Percentiles rank a stretch among this genome's conserved stretches.
Conservation (phyloP, 2,888 invertebrate species). For the Eupithecia subumbrata region DNA sequence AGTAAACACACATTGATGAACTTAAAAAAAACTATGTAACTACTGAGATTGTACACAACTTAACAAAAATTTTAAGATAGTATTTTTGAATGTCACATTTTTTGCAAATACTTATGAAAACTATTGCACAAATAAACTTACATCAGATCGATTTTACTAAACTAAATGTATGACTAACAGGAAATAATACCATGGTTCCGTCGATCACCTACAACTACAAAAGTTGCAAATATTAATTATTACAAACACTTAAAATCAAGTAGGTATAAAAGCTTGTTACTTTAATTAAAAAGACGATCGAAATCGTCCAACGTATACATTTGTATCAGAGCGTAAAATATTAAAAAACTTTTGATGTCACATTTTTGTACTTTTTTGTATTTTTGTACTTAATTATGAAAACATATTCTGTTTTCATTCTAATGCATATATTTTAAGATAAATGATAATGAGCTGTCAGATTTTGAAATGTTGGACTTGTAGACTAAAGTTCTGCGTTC, state of each 20-base stretch:
- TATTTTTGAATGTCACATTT: not conserved
- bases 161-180: conserved; percentile 32
- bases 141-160: conserved; percentile 35
- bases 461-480: not conserved
- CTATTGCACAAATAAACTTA: conserved; percentile 54
- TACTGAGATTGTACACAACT: not conserved
- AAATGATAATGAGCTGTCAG: not conserved
- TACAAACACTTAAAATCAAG: not conserved
- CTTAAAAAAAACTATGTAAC: conserved; percentile 8
- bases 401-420: not conserved
- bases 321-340: not conserved
- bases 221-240: not conserved
- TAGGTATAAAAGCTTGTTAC: not conserved
- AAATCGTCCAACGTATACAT: not conserved
- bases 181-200: conserved; percentile 12
- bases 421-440: not conserved
- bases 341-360: not conserved
- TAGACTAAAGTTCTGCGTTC: not conserved
- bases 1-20: conserved; percentile 23
- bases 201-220: not conserved
- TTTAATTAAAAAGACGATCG: not conserved
- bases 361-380: not conserved
- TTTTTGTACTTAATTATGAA: not conserved
- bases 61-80: not conserved
- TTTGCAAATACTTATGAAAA: conserved; percentile 8